phyloP scores from a whole-genome alignment of 2,888 invertebrate genomes.

The Horisme vitalbata region DNA sequence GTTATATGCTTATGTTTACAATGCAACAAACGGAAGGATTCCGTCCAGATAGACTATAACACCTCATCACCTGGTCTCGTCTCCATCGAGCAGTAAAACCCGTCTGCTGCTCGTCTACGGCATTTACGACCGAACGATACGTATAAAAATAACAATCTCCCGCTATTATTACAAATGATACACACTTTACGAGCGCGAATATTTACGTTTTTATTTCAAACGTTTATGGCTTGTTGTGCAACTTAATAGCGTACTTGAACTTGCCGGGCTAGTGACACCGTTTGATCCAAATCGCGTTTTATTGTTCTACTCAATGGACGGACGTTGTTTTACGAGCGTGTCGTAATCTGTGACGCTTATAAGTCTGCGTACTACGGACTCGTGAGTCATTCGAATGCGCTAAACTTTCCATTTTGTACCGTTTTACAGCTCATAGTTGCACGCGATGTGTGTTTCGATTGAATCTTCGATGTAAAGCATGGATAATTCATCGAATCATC shows the following conservation, averaged over 20 bases:
- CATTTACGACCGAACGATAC: slow-evolving; percentile 73
- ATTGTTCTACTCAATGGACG: slow-evolving; percentile 79
- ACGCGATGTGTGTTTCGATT: slow-evolving; percentile 3
- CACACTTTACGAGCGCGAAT: slow-evolving; percentile 54
- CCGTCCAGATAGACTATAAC: slow-evolving; percentile 47
- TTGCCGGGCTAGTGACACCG: slow-evolving; percentile 78
- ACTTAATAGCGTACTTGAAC: slow-evolving; percentile 80
- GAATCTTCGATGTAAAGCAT: background rate
- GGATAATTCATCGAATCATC: background rate
- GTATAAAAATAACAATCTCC: slow-evolving; percentile 74
- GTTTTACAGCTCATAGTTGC: slow-evolving; percentile 21
- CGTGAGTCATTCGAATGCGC: slow-evolving; percentile 61
- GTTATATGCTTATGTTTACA: slow-evolving; percentile 29
- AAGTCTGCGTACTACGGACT: slow-evolving; percentile 60
- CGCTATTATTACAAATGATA: slow-evolving; percentile 58
- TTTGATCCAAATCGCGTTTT: slow-evolving; percentile 79
- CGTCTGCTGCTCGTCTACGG: slow-evolving; percentile 77
- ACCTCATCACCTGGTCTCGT: slow-evolving; percentile 63
- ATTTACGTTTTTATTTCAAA: slow-evolving; percentile 76
- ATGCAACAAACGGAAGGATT: slow-evolving; percentile 46
- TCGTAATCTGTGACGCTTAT: slow-evolving; percentile 75
- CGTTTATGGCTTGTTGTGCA: slow-evolving; percentile 76
- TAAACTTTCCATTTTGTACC: slow-evolving; percentile 64
- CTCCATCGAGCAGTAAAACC: slow-evolving; percentile 63
- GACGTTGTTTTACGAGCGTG: slow-evolving; percentile 73